These are phyloP conservation scores for Bradypus variegatus DNA, from an alignment of 2,797 vertebrate species.

Conservation along the genomic window DNA sequence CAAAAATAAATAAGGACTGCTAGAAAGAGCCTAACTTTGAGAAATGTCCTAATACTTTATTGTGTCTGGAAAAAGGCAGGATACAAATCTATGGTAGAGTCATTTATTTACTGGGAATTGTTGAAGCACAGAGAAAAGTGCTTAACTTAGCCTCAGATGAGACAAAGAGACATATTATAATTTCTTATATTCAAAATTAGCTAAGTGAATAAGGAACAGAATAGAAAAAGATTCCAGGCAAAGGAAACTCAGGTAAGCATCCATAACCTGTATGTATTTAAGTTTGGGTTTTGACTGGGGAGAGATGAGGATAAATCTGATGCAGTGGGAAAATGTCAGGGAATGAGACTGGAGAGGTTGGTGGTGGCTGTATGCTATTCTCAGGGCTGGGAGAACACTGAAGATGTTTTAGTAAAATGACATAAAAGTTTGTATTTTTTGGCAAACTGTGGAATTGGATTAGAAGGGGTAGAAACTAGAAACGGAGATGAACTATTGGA, in stretches of 20 bases:
- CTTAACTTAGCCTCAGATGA: background rate
- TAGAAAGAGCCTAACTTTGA: background rate
- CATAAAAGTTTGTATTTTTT: conserved; percentile 4
- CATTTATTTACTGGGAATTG: background rate
- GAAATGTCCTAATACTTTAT: conserved; percentile 43
- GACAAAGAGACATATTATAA: background rate
- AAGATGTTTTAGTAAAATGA: background rate
- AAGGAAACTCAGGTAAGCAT: background rate
- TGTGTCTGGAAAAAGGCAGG: conserved; percentile 4
- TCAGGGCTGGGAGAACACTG: background rate
- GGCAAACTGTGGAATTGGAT: background rate
- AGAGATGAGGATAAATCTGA: background rate
- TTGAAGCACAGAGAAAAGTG: background rate
- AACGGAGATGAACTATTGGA: background rate
- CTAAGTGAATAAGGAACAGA: background rate
- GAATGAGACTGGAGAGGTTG: background rate
- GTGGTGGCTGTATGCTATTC: background rate
- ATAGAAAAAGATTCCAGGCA: background rate
- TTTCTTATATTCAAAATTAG: background rate
- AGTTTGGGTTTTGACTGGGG: background rate
- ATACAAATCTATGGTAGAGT: background rate
- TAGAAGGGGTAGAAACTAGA: background rate
- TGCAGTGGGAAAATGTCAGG: background rate
- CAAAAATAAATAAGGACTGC: conserved; percentile 46
- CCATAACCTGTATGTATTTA: background rate